Evolutionary conservation across 2,888 invertebrate genomes (phyloP), one percentile per base, ranked within the genome.

Genomic region (Agrotis puta): DNA sequence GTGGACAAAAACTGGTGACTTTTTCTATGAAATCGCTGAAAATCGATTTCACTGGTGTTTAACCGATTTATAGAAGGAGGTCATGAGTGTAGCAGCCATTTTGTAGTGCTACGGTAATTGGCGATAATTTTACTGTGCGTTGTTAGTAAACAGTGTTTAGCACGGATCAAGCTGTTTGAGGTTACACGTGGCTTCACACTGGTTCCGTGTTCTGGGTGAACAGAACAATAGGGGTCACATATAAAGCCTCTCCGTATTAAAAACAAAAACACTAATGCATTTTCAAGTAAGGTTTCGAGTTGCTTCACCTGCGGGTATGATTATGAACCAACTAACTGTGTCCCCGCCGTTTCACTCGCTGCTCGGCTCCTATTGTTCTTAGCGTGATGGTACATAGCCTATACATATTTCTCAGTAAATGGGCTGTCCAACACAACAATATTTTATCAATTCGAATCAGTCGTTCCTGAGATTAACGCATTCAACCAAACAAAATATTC

Each of bases 121-220:
- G 51, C 50, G 83, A 81, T 88, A 87, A 86, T 81, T 85, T 70
- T 45, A 74, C 70, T 72, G 84, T 83, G 66, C 20, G 64, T 70
- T 77, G 73, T 80, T 58, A 45, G 71, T 66, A 82, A 75, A 74
- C 59, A 78, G 14, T 65, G 24, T 47, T 64, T 39, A 65, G 51
- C 51, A 27, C 39, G 59, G 48, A 69, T 64, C 43, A 51, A 56
- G 27, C 20, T 64, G 50, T 63, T 66, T 58, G 54, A 67, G 27
- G 57, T 74, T 61, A 33, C 43, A 51, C 47, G 47, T 47, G 22
- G 9, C 54, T 65, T 69, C 22, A 24, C 20, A 64, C 43, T 59
- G 45, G 14, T 50, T 27, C 9, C 22, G 20, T 18, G 50, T n/a
- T 14, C 16, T 4, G 56, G 16, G n/a, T 27, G 47, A 22, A 62